Evolutionary conservation across 2,888 invertebrate species (phyloP).

Genomic region (Lepas anatifera): DNA sequence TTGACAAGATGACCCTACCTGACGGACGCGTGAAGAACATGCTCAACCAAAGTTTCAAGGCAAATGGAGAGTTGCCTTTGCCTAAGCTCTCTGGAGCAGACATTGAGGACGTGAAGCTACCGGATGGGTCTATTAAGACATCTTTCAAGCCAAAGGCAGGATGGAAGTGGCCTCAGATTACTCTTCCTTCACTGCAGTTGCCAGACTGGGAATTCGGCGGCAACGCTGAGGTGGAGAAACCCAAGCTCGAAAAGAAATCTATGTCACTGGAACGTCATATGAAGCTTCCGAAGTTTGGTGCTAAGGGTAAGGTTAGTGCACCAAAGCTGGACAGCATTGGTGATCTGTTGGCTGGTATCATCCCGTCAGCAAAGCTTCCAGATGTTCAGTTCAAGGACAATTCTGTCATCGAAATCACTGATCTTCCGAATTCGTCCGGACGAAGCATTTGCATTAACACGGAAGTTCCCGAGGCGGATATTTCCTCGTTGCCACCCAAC

Average conservation of each 20-base stretch:
- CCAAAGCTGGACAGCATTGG: constrained; percentile 1
- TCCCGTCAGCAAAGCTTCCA: background rate
- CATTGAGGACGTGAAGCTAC: background rate
- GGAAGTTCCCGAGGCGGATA: background rate
- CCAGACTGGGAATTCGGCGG: constrained; percentile 1
- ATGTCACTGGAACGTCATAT: background rate
- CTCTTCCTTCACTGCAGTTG: background rate
- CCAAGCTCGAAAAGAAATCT: background rate
- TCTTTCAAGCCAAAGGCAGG: background rate
- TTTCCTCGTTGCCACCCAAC: background rate
- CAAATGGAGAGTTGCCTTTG: background rate
- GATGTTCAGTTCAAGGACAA: background rate
- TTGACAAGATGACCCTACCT: background rate
- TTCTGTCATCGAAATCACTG: background rate
- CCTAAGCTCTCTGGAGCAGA: background rate
- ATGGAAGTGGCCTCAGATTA: background rate
- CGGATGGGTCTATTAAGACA: background rate
- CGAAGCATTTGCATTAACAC: background rate
- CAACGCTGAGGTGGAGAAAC: too few species aligned
- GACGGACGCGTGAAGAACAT: background rate
- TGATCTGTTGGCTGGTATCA: background rate
- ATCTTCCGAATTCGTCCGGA: background rate
- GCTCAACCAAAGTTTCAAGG: background rate
- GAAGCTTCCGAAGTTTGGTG: background rate
- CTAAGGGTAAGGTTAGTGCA: background rate